Conservation (phyloP, 2,113 vertebrate species). For the Eolophus roseicapilla region DNA sequence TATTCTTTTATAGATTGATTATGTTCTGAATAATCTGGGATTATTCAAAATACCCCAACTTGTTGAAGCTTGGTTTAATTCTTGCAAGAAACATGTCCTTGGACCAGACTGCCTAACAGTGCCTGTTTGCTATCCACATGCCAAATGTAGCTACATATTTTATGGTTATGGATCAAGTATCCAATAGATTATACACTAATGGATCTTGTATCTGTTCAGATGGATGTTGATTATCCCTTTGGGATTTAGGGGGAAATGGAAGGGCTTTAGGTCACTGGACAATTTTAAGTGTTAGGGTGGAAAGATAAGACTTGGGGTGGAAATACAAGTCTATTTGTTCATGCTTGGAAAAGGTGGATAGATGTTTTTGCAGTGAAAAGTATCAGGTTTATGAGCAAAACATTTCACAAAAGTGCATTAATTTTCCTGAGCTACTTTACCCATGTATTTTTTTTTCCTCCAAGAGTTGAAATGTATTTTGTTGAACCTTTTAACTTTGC, state of each 20-base stretch:
- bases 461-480: background rate
- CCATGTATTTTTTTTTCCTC: background rate
- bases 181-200: background rate
- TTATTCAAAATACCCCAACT: background rate
- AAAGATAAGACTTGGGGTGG: background rate
- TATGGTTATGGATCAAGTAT: background rate
- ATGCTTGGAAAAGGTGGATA: background rate
- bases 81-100: background rate
- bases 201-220: background rate
- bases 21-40: background rate
- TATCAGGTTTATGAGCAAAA: background rate
- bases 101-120: background rate
- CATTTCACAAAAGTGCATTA: background rate
- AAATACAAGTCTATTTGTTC: background rate
- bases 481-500: background rate
- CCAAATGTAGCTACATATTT: background rate
- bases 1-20: background rate
- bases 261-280: background rate
- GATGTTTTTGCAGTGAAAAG: background rate
- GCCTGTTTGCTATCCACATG: background rate
- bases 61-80: background rate
- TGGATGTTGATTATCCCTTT: background rate
- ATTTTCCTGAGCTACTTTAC: background rate
- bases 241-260: background rate
- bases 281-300: background rate